Evolutionary conservation across 2,113 vertebrate genomes (phyloP).

Genomic region (Actenoides lindsayi): DNA sequence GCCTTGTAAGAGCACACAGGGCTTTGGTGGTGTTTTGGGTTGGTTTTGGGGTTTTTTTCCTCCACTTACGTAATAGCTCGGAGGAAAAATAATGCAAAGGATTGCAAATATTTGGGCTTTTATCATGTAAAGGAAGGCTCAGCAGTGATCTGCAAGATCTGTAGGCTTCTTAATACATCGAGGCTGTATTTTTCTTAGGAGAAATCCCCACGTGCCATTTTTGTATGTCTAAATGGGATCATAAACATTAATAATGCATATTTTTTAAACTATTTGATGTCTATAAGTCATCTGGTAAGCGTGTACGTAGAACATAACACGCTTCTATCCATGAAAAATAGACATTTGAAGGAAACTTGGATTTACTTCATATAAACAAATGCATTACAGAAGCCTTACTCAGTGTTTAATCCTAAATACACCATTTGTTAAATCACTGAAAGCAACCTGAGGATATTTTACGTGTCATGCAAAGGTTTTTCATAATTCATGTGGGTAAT

Average conservation of each 20-base stretch:
- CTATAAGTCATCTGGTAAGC: not conserved
- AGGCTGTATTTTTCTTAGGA: not conserved
- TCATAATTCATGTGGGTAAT: too few relatives aligned
- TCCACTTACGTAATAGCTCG: not conserved
- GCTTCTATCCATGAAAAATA: not conserved
- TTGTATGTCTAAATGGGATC: not conserved
- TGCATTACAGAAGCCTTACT: not conserved
- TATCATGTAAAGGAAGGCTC: not conserved
- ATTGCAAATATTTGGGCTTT: not conserved
- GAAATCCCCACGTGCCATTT: not conserved
- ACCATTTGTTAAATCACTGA: not conserved
- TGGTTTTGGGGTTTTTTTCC: not conserved
- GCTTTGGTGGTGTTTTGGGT: not conserved
- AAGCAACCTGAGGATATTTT: not conserved
- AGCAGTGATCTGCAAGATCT: not conserved
- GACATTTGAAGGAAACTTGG: not conserved
- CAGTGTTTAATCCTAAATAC: not conserved
- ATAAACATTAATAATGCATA: not conserved
- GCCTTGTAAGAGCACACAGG: fast-evolving
- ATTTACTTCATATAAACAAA: not conserved
- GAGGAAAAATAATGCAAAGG: not conserved
- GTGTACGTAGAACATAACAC: not conserved
- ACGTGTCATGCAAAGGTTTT: too few relatives aligned
- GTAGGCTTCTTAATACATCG: not conserved
- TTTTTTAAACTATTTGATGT: not conserved